These are phyloP conservation scores for Gorsachius goisagi DNA, from an alignment of 2,113 vertebrate species.

Conservation along the genomic window DNA sequence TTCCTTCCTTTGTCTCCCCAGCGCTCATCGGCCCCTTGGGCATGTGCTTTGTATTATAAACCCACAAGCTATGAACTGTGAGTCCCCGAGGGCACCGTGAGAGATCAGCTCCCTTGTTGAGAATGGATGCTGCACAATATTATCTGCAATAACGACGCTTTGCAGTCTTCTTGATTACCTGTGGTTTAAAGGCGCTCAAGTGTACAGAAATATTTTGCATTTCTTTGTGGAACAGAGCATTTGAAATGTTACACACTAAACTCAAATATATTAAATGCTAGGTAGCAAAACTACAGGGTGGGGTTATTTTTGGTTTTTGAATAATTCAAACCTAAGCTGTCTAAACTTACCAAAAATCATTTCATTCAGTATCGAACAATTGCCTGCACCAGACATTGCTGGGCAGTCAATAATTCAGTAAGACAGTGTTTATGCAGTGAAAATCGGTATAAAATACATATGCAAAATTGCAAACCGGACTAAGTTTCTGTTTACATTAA, in stretches of 20 bases:
- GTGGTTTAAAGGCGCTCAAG: not conserved
- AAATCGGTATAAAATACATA: not conserved
- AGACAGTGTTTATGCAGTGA: conserved; percentile 1
- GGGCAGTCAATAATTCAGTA: not conserved
- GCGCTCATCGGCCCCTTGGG: fast-evolving
- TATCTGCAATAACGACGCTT: not conserved
- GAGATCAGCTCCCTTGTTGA: not conserved
- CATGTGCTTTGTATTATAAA: not conserved
- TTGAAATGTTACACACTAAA: not conserved
- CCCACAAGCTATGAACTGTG: not conserved
- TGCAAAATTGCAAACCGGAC: not conserved
- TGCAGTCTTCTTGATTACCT: not conserved
- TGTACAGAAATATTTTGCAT: not conserved
- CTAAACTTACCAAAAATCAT: not conserved
- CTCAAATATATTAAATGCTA: not conserved
- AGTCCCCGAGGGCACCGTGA: fast-evolving
- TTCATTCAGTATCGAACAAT: not conserved
- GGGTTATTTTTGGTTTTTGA: not conserved
- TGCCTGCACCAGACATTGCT: not conserved
- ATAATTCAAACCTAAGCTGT: not conserved
- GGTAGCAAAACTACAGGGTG: not conserved
- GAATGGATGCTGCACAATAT: not conserved
- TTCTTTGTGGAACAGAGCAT: not conserved
- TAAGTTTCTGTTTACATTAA: conserved; percentile 1
- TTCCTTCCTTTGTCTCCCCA: not conserved